Conservation (phyloP, 2,113 vertebrate species). For the Proteles cristata region DNA sequence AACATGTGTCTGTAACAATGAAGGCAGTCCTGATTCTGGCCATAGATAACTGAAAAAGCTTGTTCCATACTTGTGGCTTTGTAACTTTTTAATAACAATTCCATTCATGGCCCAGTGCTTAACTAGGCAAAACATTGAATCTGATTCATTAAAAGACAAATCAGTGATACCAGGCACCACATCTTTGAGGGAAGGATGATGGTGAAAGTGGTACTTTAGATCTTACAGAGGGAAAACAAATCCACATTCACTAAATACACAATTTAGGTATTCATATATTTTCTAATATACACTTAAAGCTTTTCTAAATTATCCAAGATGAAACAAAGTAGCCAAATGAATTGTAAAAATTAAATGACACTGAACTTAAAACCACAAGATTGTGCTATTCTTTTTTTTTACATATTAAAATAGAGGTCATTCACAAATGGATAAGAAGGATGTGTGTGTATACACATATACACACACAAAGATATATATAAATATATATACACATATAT, state of each 20-base stretch:
- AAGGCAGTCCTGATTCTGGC: background rate
- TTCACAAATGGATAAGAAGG: background rate
- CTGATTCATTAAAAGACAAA: constrained; percentile 30
- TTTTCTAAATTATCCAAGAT: constrained; percentile 18
- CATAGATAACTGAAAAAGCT: background rate
- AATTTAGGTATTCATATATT: background rate
- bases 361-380: background rate
- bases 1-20: constrained; percentile 49
- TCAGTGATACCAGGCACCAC: background rate
- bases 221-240: constrained; percentile 16
- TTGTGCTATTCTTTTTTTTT: background rate
- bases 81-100: constrained; percentile 37
- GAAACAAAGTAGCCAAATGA: background rate
- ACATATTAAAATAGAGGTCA: background rate
- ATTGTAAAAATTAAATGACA: background rate
- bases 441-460: background rate
- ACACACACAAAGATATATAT: background rate
- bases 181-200: background rate
- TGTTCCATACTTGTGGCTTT: background rate
- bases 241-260: background rate
- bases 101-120: background rate
- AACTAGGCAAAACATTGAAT: constrained; percentile 14
- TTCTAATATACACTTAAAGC: background rate
- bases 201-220: background rate
- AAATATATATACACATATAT: no score